Percentiles rank a stretch among this genome's conserved stretches.
These are phyloP conservation scores for Blastobasis adustella DNA, from an alignment of 2,888 invertebrate genomes.

Conservation along the genomic window DNA sequence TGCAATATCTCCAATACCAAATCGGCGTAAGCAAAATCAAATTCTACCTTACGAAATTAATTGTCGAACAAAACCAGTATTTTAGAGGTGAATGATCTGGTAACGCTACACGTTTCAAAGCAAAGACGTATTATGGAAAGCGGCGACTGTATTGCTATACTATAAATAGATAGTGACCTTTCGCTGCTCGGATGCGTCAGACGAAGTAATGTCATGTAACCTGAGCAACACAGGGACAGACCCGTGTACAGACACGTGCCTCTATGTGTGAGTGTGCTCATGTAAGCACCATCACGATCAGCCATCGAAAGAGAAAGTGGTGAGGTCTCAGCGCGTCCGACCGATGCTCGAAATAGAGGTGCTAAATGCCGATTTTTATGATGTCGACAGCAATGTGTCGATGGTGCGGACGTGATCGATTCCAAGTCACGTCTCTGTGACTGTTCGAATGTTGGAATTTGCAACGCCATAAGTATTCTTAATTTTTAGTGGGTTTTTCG, in stretches of 20 bases:
- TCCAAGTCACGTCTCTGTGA: no score
- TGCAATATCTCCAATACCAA: no score
- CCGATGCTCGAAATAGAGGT: conserved; percentile 32
- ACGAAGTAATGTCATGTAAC: conserved; percentile 59
- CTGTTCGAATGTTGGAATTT: no score
- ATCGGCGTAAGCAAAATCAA: no score
- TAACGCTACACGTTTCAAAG: conserved; percentile 34
- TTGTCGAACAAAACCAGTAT: no score
- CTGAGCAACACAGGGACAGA: conserved; percentile 24
- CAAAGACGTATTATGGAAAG: conserved; percentile 53
- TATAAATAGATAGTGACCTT: conserved; percentile 68
- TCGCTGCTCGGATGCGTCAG: conserved; percentile 63
- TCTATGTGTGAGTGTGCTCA: conserved; percentile 29
- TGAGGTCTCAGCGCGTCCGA: conserved; percentile 47
- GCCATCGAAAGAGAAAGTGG: conserved; percentile 68
- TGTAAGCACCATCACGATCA: conserved; percentile 29
- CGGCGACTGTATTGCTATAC: conserved; percentile 47
- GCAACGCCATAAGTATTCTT: no score
- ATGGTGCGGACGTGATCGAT: no score
- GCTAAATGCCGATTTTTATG: conserved; percentile 13
- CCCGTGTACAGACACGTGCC: conserved; percentile 13
- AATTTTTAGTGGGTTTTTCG: no score
- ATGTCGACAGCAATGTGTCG: conserved; percentile 20
- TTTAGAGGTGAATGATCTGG: conserved; percentile 39
- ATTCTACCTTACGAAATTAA: no score